Evolutionary conservation across 2,888 invertebrate genomes (phyloP), one percentile per base, ranked within the genome.

Genomic region (Oligia latruncula): DNA sequence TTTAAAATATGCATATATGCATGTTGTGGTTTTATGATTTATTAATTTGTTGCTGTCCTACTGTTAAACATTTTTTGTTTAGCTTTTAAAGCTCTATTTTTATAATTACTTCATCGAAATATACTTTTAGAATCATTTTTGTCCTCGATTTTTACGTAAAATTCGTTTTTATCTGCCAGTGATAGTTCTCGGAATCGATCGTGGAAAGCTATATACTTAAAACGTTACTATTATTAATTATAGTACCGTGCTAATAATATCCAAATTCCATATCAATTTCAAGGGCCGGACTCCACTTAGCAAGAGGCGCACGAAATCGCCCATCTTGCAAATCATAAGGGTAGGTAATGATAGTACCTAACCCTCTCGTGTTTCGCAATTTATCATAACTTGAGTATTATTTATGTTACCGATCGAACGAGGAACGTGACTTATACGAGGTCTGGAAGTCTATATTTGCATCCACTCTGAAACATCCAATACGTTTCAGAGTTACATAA

Each of bases 381-480:
- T 82, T 81, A 85, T 84, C 82, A 76, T 82, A 83, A 81, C 84
- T 79, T 75, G 84, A 86, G 84, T 64, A 67, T 85, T 84, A 86
- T 90, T 85, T 89, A 88, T 83, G 84, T 55, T 62, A 64, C 49
- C 3, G 58, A 49, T 20, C n/a, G 49, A 68, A 67, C 74, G 55
- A 13, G n/a, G 52, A 55, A 84, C 77, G 70, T 80, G 81, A 71
- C 77, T 70, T 78, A 60, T 71, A 73, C 35, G 65, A 66, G 55
- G 66, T 60, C 43, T 72, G 67, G 15, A 40, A 52, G 52, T 62
- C 29, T 87, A 68, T 77, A 66, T 80, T 73, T 71, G 2, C 64
- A 52, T 62, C 66, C 49, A 40, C 64, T 75, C 17, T 74, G 83
- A 74, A 64, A 71, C 23, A 74, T 49, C 40, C 5, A 40, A 40